Base-by-base conservation (phyloP, 2,797 vertebrate species). In the Taenioides sp. region DNA sequence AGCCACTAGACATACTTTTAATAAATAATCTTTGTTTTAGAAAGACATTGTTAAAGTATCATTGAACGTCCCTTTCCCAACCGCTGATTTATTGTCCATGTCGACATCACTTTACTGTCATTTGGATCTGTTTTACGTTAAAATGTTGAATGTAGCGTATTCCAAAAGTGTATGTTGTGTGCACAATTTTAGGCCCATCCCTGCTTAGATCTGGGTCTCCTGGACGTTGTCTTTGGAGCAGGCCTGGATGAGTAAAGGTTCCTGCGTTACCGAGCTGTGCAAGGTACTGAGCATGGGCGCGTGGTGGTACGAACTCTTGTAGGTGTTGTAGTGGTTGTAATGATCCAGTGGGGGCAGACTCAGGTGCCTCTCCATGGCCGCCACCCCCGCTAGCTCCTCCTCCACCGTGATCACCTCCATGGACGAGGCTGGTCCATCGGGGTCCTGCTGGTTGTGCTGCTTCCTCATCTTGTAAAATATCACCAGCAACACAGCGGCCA, bases 391-490 rank as follows among this genome's bases (percentile, higher is more conserved):
- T 55, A 99, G 95, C 91, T 99, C 98, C 88, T 99, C 98, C 84
- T 98, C 97, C 66, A 99, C 97, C 2, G 96, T 99, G 84, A 99
- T 99, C 86, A 99, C 98, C 87, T 99, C 98, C 90, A 99, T 97
- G 91, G 97, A 96, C 84, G 97, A 96, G 0, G 96, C 95, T 0
- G 97, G 97, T 74, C 97, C 97, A 0, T 98, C 97, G 17, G 97
- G 97, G 84, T 95, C 98, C 90, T 99, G 97, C 85, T 97, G 95
- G 91, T 99, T 97, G 88, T 99, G 97, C 92, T 99, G 98, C 84
- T 99, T 99, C 86, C 98, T 95, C 98, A 99, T 99, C 93, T 99
- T 99, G 93, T 99, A 99, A 94, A 99, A 99, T 92, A 99, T 99
- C 73, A 99, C 97, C 87, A 99, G 92, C 93, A 99, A 95, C 82